A percentile compares a stretch with the other conserved stretches of the same genome.
Conservation (phyloP, 2,797 vertebrate species). For the Scolopax rusticola region DNA sequence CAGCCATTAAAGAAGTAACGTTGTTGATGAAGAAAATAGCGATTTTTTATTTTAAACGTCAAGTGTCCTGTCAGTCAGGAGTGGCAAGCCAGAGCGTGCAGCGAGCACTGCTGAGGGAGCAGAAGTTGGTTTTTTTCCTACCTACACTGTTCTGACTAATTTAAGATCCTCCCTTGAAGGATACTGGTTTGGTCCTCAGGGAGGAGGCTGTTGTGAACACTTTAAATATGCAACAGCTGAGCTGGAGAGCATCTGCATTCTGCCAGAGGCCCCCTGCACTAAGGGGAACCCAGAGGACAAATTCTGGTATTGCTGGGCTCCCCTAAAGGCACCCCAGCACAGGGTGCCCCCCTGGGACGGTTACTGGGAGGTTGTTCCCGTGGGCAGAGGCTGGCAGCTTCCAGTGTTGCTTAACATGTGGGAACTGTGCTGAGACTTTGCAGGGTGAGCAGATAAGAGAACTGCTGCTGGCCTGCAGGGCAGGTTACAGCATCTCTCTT, state of each 20-base stretch:
- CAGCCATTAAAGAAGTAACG: not conserved
- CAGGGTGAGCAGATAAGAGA: not conserved
- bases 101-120: not conserved
- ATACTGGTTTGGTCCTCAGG: not conserved
- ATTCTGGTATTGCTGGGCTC: not conserved
- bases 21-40: not conserved
- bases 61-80: constrained; percentile 5
- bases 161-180: constrained; percentile 17
- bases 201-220: not conserved
- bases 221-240: not conserved
- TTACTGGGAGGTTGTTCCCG: not conserved
- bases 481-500: not conserved
- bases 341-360: rapidly evolving
- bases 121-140: constrained; percentile 1
- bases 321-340: not conserved
- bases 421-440: not conserved
- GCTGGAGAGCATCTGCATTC: not conserved
- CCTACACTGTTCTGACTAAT: not conserved
- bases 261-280: not conserved
- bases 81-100: not conserved
- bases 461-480: not conserved
- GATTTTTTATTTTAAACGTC: not conserved
- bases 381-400: not conserved
- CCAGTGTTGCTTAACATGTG: not conserved
- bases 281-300: not conserved